Percentiles rank a stretch among this genome's conserved stretches.
phyloP scores from a whole-genome alignment of 2,888 invertebrate genomes.

The Serrognathus titanus region DNA sequence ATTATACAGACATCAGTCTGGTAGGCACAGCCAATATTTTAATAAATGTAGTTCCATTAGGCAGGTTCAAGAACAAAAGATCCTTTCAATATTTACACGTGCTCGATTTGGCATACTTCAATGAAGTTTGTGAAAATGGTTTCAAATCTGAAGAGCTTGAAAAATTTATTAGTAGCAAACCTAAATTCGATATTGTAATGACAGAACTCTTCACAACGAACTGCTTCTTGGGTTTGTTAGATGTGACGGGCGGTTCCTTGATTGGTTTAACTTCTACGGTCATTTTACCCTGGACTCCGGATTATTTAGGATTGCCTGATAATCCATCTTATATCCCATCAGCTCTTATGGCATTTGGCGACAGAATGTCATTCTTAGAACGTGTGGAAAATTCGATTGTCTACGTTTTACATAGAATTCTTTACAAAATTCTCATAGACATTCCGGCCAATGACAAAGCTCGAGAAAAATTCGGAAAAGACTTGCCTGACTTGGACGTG shows the following conservation, averaged over 20 bases:
- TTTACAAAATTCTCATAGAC: neutral
- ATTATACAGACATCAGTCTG: conserved; percentile 24
- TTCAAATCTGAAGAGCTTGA: conserved; percentile 41
- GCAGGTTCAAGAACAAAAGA: neutral
- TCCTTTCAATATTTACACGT: conserved; percentile 1
- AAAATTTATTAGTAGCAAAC: conserved; percentile 43
- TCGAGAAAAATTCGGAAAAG: conserved; percentile 28
- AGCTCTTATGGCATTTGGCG: conserved; percentile 41
- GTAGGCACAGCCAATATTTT: conserved; percentile 9
- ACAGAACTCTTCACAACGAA: conserved; percentile 68
- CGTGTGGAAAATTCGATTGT: conserved; percentile 28
- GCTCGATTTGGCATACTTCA: conserved; percentile 1
- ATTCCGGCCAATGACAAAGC: neutral
- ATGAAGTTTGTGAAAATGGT: conserved; percentile 13
- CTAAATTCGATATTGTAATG: conserved; percentile 61
- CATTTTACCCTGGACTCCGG: conserved; percentile 49
- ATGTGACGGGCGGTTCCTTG: conserved; percentile 56
- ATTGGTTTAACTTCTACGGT: conserved; percentile 53
- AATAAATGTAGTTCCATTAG: conserved; percentile 7
- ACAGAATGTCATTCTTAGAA: conserved; percentile 29
- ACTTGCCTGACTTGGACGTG: conserved; percentile 38
- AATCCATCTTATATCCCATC: conserved; percentile 49
- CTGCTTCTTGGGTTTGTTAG: conserved; percentile 62
- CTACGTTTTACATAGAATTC: neutral
- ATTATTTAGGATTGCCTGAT: conserved; percentile 49